These are phyloP conservation scores for Drosophila lacicola DNA, from an alignment of 2,888 invertebrate species.

Conservation along the genomic window DNA sequence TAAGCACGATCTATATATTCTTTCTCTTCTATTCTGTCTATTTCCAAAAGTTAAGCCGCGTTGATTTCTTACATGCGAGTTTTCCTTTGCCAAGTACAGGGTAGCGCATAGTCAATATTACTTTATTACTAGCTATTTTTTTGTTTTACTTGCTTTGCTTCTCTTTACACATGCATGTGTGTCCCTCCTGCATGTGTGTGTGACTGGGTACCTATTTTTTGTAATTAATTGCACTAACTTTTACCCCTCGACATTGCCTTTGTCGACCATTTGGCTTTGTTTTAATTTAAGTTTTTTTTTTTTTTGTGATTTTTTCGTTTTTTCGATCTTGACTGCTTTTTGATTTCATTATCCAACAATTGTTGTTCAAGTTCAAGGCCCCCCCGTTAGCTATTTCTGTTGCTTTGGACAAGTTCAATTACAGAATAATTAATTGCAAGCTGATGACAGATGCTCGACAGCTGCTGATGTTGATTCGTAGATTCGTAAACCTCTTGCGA, in stretches of 20 bases:
- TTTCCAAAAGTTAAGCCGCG: too few species aligned
- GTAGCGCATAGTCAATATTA: constrained; percentile 11
- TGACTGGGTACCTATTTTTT: constrained; percentile 61
- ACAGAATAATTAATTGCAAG: constrained; percentile 10
- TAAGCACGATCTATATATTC: too few species aligned
- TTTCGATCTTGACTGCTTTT: constrained; percentile 34
- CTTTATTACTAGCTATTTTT: not conserved
- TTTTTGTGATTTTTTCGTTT: constrained; percentile 9
- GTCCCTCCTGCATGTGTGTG: constrained; percentile 6
- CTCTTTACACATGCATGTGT: constrained; percentile 7
- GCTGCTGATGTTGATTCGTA: too few species aligned
- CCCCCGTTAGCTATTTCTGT: constrained; percentile 17
- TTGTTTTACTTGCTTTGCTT: constrained; percentile 21
- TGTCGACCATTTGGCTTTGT: constrained; percentile 42
- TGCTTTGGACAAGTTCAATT: constrained; percentile 5
- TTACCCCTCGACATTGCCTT: constrained; percentile 40
- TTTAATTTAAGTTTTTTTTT: constrained; percentile 39
- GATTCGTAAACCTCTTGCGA: too few species aligned
- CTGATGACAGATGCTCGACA: not conserved
- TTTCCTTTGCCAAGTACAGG: constrained; percentile 6
- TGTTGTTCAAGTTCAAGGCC: constrained; percentile 72
- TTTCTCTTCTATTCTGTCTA: too few species aligned
- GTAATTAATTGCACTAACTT: constrained; percentile 78
- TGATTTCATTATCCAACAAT: constrained; percentile 64
- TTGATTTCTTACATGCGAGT: too few species aligned